A percentile compares a stretch with the other conserved stretches of the same genome.
These are phyloP conservation scores for Nemotelus nigrinus DNA, from an alignment of 2,888 invertebrate genomes.

Conservation along the genomic window DNA sequence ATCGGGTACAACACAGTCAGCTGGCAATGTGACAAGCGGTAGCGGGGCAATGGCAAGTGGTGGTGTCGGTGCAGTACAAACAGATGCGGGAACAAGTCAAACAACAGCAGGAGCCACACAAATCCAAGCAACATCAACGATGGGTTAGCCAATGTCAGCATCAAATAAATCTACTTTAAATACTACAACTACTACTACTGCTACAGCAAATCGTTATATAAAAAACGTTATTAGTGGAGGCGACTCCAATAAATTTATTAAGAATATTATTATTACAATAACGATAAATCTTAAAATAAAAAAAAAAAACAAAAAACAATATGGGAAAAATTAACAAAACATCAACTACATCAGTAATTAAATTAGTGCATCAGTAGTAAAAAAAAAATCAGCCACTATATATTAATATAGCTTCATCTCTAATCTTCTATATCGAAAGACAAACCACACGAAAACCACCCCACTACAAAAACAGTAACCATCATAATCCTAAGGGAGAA, in stretches of 20 bases:
- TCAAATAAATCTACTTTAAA: constrained; percentile 11
- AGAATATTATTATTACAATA: constrained; percentile 23
- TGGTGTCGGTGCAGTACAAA: constrained; percentile 37
- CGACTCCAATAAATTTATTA: constrained; percentile 40
- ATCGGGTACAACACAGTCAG: constrained; percentile 50
- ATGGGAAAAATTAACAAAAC: not conserved
- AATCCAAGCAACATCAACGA: constrained; percentile 60
- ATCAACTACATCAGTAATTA: not conserved
- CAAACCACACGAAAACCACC: constrained; percentile 49
- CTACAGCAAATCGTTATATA: not conserved
- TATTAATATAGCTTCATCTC: not conserved
- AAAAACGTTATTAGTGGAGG: constrained; percentile 34
- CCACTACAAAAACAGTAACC: constrained; percentile 42
- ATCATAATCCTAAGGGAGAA: not conserved
- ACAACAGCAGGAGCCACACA: constrained; percentile 43
- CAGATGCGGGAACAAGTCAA: constrained; percentile 52
- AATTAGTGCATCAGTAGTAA: not conserved
- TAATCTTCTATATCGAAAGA: not conserved
- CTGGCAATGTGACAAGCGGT: constrained; percentile 50
- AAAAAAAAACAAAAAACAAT: constrained; percentile 8
- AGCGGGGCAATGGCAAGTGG: constrained; percentile 52
- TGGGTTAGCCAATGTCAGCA: constrained; percentile 58
- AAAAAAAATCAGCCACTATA: not conserved
- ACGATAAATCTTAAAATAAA: not conserved
- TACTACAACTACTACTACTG: constrained; percentile 14